Conservation (phyloP, 2,797 vertebrate species). For the Hemibagrus guttatus region DNA sequence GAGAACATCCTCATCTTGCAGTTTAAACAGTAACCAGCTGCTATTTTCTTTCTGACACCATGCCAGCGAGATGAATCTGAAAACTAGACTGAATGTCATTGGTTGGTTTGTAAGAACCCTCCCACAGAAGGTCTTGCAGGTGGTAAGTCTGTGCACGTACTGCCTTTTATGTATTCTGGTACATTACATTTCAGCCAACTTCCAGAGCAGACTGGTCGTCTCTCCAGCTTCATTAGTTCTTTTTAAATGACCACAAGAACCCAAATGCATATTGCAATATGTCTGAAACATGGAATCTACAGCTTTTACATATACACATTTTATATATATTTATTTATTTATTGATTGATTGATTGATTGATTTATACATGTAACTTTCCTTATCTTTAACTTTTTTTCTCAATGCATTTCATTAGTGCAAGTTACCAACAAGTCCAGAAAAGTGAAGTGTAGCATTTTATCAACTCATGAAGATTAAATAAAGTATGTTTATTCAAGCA, state of each 20-base stretch:
- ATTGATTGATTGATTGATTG: no score
- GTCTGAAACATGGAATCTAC: neutral
- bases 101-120: conserved; percentile 25
- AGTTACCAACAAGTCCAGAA: neutral
- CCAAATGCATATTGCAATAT: neutral
- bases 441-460: neutral
- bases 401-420: neutral
- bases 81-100: conserved; percentile 58
- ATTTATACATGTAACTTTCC: neutral
- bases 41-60: conserved; percentile 77
- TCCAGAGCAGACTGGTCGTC: neutral
- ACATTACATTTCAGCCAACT: conserved; percentile 12
- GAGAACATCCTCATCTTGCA: conserved; percentile 72
- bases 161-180: conserved; percentile 1
- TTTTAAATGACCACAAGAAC: neutral
- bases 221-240: neutral
- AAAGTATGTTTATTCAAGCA: conserved; percentile 1
- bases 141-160: conserved; percentile 10
- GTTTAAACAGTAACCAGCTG: conserved; percentile 73
- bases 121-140: conserved; percentile 35
- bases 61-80: conserved; percentile 70
- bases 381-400: neutral
- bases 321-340: no score
- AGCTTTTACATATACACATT: neutral
- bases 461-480: neutral